Conservation (phyloP, 2,113 vertebrate genomes). For the Oreotrochilus melanogaster region DNA sequence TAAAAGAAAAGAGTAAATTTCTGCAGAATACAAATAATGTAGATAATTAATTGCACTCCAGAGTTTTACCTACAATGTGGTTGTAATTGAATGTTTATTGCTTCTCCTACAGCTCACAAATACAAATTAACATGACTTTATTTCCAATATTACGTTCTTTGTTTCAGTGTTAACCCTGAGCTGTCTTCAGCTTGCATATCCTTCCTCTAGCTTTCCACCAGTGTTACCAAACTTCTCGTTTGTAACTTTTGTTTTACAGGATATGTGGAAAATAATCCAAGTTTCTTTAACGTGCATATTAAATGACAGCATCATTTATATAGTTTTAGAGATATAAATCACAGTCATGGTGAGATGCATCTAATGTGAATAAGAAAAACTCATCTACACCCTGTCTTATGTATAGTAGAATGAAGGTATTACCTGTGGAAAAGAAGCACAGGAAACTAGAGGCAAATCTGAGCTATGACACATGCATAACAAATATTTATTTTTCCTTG, state of each 20-base stretch:
- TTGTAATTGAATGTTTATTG: background rate
- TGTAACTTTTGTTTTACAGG: background rate
- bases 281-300: background rate
- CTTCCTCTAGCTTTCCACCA: background rate
- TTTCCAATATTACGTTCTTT: background rate
- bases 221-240: background rate
- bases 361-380: background rate
- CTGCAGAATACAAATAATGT: background rate
- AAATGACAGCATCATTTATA: background rate
- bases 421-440: background rate
- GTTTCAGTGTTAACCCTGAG: background rate
- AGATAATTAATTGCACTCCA: background rate
- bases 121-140: background rate
- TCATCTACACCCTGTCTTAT: background rate
- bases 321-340: background rate
- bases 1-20: background rate
- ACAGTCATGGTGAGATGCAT: background rate
- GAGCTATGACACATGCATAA: background rate
- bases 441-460: background rate
- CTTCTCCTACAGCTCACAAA: background rate
- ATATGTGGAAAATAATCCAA: background rate
- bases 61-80: background rate
- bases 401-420: background rate
- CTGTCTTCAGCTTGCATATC: background rate
- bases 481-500: conserved; percentile 1